phyloP scores from a whole-genome alignment of 2,113 vertebrate species.

The Aptenodytes forsteri region DNA sequence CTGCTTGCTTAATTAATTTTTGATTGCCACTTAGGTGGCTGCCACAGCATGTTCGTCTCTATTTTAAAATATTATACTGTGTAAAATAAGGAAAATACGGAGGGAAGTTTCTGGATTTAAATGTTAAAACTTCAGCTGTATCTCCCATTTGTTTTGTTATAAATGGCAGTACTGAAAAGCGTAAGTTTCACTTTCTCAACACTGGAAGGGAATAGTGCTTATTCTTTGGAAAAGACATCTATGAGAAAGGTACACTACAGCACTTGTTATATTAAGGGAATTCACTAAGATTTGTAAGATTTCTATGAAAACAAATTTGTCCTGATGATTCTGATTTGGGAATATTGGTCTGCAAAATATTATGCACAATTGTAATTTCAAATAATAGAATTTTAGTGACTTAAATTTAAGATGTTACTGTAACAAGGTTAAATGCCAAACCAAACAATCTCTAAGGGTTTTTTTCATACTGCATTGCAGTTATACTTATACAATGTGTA shows the following conservation, averaged over 20 bases:
- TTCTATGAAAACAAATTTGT: neutral
- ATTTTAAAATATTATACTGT: neutral
- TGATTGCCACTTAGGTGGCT: neutral
- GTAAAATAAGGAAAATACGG: neutral
- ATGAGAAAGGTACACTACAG: neutral
- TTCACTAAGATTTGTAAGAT: neutral
- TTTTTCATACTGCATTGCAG: neutral
- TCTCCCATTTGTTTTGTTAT: neutral
- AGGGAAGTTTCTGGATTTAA: neutral
- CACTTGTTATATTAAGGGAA: neutral
- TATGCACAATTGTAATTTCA: neutral
- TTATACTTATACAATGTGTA: neutral
- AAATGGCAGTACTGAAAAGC: neutral
- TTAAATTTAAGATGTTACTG: neutral
- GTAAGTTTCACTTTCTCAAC: neutral
- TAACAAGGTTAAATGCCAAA: neutral
- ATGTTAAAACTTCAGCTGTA: neutral
- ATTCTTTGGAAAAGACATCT: neutral
- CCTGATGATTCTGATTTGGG: neutral
- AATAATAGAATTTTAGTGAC: neutral
- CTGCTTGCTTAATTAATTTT: neutral
- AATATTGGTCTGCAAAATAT: neutral
- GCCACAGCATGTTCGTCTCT: neutral
- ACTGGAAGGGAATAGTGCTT: neutral
- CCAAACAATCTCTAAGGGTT: neutral